phyloP scores from a whole-genome alignment of 2,113 vertebrate genomes.

The Mixornis gularis region DNA sequence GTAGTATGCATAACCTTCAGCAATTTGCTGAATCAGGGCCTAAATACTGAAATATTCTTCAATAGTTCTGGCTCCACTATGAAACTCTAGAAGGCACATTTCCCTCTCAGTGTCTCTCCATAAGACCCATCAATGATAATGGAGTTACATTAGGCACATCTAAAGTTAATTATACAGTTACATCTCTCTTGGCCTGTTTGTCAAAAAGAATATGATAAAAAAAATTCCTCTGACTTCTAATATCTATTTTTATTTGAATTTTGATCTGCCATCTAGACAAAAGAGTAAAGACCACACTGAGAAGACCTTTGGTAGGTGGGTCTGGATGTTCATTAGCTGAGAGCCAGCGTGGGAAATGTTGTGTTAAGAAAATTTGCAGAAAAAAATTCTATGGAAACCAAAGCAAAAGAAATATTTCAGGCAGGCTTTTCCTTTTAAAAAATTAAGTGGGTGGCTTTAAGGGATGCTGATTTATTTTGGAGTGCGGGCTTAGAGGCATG shows the following conservation, averaged over 20 bases:
- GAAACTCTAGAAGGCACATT: constrained; percentile 54
- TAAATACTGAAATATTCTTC: constrained; percentile 47
- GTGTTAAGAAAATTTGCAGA: neutral
- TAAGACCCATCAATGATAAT: constrained; percentile 56
- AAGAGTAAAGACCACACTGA: neutral
- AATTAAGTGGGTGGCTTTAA: neutral
- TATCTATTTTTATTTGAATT: constrained; percentile 16
- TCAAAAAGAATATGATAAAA: constrained; percentile 18
- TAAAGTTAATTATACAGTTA: constrained; percentile 49
- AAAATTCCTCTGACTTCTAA: neutral
- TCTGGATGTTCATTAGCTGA: neutral
- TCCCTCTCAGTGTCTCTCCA: constrained; percentile 21
- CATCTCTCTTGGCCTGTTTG: constrained; percentile 10
- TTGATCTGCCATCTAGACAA: neutral
- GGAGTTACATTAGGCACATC: constrained; percentile 57
- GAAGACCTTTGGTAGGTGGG: neutral
- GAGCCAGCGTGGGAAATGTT: neutral
- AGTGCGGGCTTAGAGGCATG: neutral
- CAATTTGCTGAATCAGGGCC: constrained; percentile 35
- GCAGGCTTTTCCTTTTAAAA: neutral
- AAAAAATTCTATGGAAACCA: neutral
- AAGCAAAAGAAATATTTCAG: neutral
- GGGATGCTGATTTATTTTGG: neutral
- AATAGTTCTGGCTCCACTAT: constrained; percentile 33
- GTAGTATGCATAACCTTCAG: neutral